phyloP scores from a whole-genome alignment of 37 sponge, comb jelly and placozoan species.

The Cladorhizidae sp. region DNA sequence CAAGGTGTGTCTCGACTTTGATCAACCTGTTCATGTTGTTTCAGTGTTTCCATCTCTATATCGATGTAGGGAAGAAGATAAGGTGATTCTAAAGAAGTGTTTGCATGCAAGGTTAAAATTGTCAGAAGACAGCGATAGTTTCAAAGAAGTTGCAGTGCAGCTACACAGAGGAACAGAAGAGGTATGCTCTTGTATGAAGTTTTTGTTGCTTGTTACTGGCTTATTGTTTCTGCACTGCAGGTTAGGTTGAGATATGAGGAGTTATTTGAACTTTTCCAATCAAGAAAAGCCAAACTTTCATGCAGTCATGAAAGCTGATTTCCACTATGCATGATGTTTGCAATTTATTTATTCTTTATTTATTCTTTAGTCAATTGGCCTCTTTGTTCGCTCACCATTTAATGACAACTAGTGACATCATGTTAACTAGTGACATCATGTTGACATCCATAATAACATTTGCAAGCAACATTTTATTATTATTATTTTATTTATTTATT shows the following conservation, averaged over 20 bases:
- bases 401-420: too few relatives aligned
- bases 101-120: background rate
- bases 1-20: background rate
- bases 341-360: too few relatives aligned
- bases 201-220: background rate
- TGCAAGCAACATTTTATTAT: too few relatives aligned
- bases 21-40: background rate
- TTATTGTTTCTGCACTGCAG: too few relatives aligned
- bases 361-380: too few relatives aligned
- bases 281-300: background rate
- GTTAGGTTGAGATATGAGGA: background rate
- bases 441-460: too few relatives aligned
- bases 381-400: too few relatives aligned
- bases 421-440: too few relatives aligned
- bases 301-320: too few relatives aligned
- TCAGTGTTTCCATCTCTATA: background rate
- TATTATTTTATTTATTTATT: too few relatives aligned
- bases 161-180: conserved; percentile 1
- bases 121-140: background rate
- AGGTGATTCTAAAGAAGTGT: conserved; percentile 1
- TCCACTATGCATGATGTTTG: too few relatives aligned
- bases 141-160: conserved; percentile 11
- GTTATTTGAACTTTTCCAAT: conserved; percentile 10
- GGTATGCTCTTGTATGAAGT: background rate
- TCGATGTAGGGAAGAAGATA: conserved; percentile 6